Evolutionary conservation across 2,797 vertebrate genomes (phyloP).

Genomic region (Lateolabrax maculatus): DNA sequence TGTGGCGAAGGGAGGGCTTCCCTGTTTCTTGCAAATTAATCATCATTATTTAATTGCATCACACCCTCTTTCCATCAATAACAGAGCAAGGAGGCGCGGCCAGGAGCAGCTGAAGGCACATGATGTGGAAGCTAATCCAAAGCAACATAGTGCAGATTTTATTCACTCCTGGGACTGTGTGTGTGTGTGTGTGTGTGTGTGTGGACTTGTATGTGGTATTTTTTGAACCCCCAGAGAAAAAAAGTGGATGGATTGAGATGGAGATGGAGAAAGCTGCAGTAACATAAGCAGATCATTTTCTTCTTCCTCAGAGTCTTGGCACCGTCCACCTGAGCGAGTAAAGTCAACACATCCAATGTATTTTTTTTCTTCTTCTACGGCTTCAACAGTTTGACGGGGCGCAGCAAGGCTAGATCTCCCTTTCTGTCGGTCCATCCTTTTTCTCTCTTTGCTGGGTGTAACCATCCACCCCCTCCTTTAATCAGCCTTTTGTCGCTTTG

Average conservation of each 20-base stretch:
- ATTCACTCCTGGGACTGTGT: conserved; percentile 28
- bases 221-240: conserved; percentile 41
- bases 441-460: conserved; percentile 26
- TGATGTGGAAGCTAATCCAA: conserved; percentile 67
- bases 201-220: conserved; percentile 22
- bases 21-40: conserved; percentile 56
- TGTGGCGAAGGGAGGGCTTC: conserved; percentile 18
- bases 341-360: conserved; percentile 77
- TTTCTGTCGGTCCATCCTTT: conserved; percentile 28
- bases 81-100: conserved; percentile 44
- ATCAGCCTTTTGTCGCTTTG: conserved; percentile 37
- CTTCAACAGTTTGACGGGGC: conserved; percentile 60
- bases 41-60: conserved; percentile 67
- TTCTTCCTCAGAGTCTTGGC: conserved; percentile 68
- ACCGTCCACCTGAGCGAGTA: conserved; percentile 66
- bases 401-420: conserved; percentile 39
- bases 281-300: conserved; percentile 68
- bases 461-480: conserved; percentile 8
- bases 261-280: conserved; percentile 46
- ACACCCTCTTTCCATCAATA: conserved; percentile 48
- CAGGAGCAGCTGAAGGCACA: conserved; percentile 61
- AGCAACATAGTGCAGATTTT: conserved; percentile 68
- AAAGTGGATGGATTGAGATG: conserved; percentile 27
- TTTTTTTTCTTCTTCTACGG: conserved; percentile 71
- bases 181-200: conserved; percentile 26